Conservation (phyloP, 2,113 vertebrate genomes). For the Hystrix cristata region DNA sequence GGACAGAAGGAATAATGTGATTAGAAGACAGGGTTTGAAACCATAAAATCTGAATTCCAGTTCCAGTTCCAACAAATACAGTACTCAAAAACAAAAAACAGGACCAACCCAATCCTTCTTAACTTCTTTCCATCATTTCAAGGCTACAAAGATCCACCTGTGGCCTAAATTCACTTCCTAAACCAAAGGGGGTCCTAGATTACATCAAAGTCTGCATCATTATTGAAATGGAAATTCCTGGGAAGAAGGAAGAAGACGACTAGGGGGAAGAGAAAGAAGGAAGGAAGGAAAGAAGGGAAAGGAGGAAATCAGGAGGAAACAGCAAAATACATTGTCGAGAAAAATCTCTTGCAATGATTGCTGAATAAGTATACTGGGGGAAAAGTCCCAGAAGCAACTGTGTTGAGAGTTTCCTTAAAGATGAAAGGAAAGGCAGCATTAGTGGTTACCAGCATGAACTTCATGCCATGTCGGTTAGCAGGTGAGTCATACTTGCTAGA, state of each 20-base stretch:
- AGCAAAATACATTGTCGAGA: background rate
- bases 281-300: background rate
- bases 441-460: background rate
- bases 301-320: background rate
- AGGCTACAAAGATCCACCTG: background rate
- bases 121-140: background rate
- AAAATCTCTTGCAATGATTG: slow-evolving; percentile 37
- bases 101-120: background rate
- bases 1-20: background rate
- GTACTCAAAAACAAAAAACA: background rate
- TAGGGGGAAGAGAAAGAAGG: background rate
- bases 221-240: background rate
- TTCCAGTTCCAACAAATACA: background rate
- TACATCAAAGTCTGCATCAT: background rate
- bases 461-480: background rate
- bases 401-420: background rate
- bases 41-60: background rate
- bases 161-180: background rate
- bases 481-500: slow-evolving; percentile 52
- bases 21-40: background rate
- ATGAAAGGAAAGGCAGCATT: slow-evolving; percentile 55
- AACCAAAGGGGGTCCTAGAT: background rate
- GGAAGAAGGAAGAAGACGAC: background rate
- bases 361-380: slow-evolving; percentile 26
- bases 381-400: background rate